phyloP scores from a whole-genome alignment of 2,797 vertebrate genomes.

The Sebastes kiyomatsui region DNA sequence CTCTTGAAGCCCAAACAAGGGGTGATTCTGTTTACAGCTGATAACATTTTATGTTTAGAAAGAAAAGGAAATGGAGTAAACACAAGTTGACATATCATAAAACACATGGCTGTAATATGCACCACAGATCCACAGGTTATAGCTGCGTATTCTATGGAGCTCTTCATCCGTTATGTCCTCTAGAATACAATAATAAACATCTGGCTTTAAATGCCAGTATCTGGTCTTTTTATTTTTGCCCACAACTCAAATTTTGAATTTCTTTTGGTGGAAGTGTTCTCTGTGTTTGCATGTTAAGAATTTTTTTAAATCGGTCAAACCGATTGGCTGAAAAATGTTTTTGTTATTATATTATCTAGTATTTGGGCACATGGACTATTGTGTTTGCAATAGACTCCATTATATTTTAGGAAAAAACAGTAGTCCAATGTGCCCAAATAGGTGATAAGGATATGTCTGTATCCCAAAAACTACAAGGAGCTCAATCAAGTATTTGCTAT shows the following conservation, averaged over 20 bases:
- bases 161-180: slow-evolving; percentile 34
- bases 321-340: background rate
- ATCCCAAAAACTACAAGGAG: background rate
- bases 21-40: slow-evolving; percentile 69
- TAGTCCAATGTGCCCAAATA: background rate
- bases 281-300: background rate
- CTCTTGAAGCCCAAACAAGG: slow-evolving; percentile 62
- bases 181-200: slow-evolving; percentile 35
- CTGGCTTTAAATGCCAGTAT: slow-evolving; percentile 47
- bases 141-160: background rate
- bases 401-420: background rate
- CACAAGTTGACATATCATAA: slow-evolving; percentile 52
- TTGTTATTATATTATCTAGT: background rate
- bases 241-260: background rate
- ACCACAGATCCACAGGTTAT: slow-evolving; percentile 36
- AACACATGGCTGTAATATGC: slow-evolving; percentile 49
- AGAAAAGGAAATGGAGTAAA: slow-evolving; percentile 64
- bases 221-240: slow-evolving; percentile 18
- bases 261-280: background rate
- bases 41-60: slow-evolving; percentile 67
- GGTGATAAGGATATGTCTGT: background rate
- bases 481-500: background rate
- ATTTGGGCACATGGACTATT: background rate
- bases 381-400: background rate
- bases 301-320: background rate